Base-by-base conservation (phyloP, 1,140 invertebrate species). In the Bombus huntii region DNA sequence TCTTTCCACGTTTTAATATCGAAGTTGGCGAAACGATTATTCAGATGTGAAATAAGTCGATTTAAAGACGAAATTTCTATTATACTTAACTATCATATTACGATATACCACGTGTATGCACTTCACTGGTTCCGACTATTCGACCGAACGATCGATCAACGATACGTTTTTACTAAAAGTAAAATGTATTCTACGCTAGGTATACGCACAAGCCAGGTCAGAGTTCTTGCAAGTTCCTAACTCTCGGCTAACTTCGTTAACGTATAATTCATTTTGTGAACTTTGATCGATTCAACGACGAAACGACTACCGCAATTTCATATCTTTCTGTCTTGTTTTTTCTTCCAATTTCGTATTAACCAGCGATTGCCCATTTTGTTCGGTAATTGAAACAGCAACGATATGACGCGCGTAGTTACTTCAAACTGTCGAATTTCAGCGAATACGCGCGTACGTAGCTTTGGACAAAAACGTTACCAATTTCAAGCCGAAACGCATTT, bases 41-140 rank as follows among this genome's bases (percentile, higher is more conserved):
- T 31, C n/a, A 1, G 15, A n/a, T 15, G 3, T 1, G 13, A 31
- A 66, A n/a, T 18, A 34, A 66, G 15, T 66, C n/a, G n/a, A 66
- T 34, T 66, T 13, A n/a, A 34, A 66, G n/a, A 34, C 10, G n/a
- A 66, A 66, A n/a, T 66, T 34, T 31, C n/a, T 34, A 31, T 0
- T 18, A 6, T 18, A 31, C 15, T 22, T 8, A 0, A 15, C n/a
- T 6, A 31, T 8, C 5, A 0, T 66, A 34, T 31, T 18, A 31
- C 13, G n/a, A 31, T n/a, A n/a, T n/a, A 62, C 0, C 12, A 1
- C 15, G 47, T 2, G 47, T 18, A 2, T 5, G 5, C 47, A 2
- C 0, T 28, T 62, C 3, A 0, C 59, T 0, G 5, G 28, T 62
- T 62, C 0, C 12, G 1, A n/a, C 59, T n/a, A 22, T 53, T 18